Conservation (phyloP, 2,888 invertebrate genomes). For the Apodemia hepburni region DNA sequence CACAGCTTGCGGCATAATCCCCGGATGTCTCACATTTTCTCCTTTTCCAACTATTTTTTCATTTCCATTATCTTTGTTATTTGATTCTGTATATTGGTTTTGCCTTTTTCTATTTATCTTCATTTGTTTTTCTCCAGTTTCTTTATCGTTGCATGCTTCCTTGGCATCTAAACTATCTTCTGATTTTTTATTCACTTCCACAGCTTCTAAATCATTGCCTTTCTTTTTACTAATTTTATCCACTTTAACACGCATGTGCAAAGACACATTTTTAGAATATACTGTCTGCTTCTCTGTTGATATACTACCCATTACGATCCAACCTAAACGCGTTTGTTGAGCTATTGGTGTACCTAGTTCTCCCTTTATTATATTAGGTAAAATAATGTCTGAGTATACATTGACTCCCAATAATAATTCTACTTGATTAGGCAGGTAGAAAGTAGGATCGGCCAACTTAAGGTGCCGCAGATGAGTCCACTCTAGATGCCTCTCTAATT, state of each 20-base stretch:
- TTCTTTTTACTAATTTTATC: constrained; percentile 22
- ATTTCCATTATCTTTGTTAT: no score
- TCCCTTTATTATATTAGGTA: constrained; percentile 24
- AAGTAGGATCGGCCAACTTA: background rate
- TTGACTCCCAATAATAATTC: constrained; percentile 32
- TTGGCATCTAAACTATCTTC: no score
- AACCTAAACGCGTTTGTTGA: constrained; percentile 15
- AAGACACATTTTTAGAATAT: background rate
- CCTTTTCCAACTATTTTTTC: no score
- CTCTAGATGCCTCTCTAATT: background rate
- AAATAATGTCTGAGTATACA: constrained; percentile 25
- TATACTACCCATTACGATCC: constrained; percentile 13
- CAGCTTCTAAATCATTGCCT: background rate
- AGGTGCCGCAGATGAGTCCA: background rate
- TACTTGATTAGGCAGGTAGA: constrained; percentile 21
- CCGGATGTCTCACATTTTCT: no score
- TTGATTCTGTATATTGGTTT: no score
- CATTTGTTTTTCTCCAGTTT: no score
- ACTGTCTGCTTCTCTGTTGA: background rate
- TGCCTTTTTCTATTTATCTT: no score
- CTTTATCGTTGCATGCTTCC: no score
- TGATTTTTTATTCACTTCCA: no score
- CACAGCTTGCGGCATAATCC: no score
- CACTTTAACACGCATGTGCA: constrained; percentile 3
- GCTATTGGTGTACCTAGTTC: constrained; percentile 1